phyloP scores from a whole-genome alignment of 2,797 vertebrate species.

The Gymnoscopelus microlampas region DNA sequence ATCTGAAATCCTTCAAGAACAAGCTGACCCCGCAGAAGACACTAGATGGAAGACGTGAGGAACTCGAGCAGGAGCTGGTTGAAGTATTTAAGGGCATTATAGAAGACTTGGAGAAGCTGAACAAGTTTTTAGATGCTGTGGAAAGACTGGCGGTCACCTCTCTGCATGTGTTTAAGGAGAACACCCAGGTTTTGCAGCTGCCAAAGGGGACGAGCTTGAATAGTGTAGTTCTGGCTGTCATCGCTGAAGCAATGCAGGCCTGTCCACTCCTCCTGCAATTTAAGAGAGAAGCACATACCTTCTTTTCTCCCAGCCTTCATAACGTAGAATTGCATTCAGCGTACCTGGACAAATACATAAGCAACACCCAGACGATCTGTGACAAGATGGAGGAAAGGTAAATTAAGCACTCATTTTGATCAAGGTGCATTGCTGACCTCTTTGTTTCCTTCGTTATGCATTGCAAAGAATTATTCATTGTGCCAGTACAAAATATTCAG shows the following conservation, averaged over 20 bases:
- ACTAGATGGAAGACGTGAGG: conserved; percentile 33
- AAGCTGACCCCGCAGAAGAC: conserved; percentile 25
- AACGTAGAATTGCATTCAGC: conserved; percentile 68
- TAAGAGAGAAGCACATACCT: conserved; percentile 59
- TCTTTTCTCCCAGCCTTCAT: conserved; percentile 71
- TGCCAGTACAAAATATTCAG: background rate
- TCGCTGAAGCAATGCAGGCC: conserved; percentile 40
- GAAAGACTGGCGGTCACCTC: conserved; percentile 80
- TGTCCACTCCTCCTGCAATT: conserved; percentile 69
- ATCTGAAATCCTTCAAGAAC: conserved; percentile 56
- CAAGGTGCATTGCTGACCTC: background rate
- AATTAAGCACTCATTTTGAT: background rate
- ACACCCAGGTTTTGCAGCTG: conserved; percentile 46
- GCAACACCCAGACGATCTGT: conserved; percentile 61
- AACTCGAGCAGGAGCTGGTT: conserved; percentile 67
- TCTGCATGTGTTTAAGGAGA: conserved; percentile 60
- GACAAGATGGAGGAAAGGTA: conserved; percentile 65
- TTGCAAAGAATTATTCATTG: too few species aligned
- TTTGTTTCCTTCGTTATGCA: background rate
- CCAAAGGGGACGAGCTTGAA: conserved; percentile 24
- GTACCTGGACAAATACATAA: conserved; percentile 72
- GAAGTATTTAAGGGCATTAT: conserved; percentile 58
- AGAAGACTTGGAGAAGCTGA: conserved; percentile 66
- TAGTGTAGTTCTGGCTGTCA: conserved; percentile 41
- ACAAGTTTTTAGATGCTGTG: conserved; percentile 70